These are phyloP conservation scores for Micrasema longulum DNA, from an alignment of 1,140 invertebrate species.

Conservation along the genomic window DNA sequence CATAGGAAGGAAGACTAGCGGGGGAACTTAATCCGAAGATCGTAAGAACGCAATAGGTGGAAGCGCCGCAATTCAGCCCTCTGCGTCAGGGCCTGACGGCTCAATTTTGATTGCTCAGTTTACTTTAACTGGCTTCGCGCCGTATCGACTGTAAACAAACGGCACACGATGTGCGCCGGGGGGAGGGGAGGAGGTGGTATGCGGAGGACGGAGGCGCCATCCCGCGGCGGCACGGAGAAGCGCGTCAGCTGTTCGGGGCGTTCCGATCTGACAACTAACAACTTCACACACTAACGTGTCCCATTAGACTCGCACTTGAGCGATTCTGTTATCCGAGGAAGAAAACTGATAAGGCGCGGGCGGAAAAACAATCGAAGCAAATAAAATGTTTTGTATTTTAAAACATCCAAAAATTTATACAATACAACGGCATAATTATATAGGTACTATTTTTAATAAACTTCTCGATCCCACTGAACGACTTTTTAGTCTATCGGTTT, in stretches of 20 bases:
- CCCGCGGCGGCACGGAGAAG: constrained; percentile 25
- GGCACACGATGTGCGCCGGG: not conserved
- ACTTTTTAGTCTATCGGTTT: too few species aligned
- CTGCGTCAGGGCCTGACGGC: constrained; percentile 19
- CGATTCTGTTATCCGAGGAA: not conserved
- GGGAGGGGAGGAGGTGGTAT: constrained; percentile 3
- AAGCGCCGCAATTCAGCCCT: constrained; percentile 13
- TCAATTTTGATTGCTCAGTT: constrained; percentile 27
- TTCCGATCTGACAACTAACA: not conserved
- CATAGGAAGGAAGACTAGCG: constrained; percentile 18
- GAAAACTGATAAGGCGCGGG: not conserved
- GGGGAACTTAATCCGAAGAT: constrained; percentile 23
- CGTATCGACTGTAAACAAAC: constrained; percentile 45
- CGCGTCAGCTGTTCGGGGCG: constrained; percentile 36
- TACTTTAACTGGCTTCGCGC: constrained; percentile 12
- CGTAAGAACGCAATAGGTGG: not conserved
- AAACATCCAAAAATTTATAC: too few species aligned
- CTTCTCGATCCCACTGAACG: too few species aligned
- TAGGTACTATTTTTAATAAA: too few species aligned
- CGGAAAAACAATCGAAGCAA: too few species aligned
- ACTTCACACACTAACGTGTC: not conserved
- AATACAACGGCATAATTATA: too few species aligned
- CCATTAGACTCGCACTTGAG: not conserved
- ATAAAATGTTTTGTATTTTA: too few species aligned
- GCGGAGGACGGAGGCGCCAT: constrained; percentile 6